phyloP scores from a whole-genome alignment of 2,797 vertebrate species.

The Antennarius maculatus region DNA sequence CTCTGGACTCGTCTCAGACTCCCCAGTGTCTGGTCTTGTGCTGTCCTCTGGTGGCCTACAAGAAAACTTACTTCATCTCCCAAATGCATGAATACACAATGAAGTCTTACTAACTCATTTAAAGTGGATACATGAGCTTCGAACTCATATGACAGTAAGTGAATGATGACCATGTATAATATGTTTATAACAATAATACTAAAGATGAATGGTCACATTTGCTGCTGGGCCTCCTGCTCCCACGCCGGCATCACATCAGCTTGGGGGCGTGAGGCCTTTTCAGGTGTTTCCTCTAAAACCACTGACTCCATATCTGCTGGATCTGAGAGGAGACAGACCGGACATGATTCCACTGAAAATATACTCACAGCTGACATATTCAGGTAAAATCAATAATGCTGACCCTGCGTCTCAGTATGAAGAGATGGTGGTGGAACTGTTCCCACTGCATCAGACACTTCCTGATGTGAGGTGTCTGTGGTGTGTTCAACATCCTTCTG shows the following conservation, averaged over 20 bases:
- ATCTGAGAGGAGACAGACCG: slow-evolving; percentile 68
- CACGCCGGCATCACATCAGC: slow-evolving; percentile 82
- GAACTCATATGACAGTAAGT: neutral
- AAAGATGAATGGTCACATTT: slow-evolving; percentile 57
- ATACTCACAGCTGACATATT: neutral
- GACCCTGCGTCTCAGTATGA: slow-evolving; percentile 62
- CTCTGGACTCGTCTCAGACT: slow-evolving; percentile 42
- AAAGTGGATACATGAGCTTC: too few relatives aligned
- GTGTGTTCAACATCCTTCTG: slow-evolving; percentile 25
- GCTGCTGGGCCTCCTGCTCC: slow-evolving; percentile 74
- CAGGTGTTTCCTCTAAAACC: slow-evolving; percentile 80
- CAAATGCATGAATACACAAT: neutral
- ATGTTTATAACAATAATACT: neutral
- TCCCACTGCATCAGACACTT: slow-evolving; percentile 19
- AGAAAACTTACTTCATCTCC: slow-evolving; percentile 15
- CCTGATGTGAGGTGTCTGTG: slow-evolving; percentile 36
- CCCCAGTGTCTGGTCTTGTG: slow-evolving; percentile 33
- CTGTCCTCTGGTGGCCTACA: slow-evolving; percentile 72
- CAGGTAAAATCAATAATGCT: slow-evolving; percentile 17
- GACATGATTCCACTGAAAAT: slow-evolving; percentile 8
- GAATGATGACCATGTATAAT: neutral
- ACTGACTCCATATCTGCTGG: slow-evolving; percentile 87
- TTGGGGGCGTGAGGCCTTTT: slow-evolving; percentile 57
- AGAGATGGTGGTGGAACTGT: slow-evolving; percentile 17
- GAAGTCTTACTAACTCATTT: neutral